Evolutionary conservation across 1,140 invertebrate genomes (phyloP).

Genomic region (Drosophila navojoa): DNA sequence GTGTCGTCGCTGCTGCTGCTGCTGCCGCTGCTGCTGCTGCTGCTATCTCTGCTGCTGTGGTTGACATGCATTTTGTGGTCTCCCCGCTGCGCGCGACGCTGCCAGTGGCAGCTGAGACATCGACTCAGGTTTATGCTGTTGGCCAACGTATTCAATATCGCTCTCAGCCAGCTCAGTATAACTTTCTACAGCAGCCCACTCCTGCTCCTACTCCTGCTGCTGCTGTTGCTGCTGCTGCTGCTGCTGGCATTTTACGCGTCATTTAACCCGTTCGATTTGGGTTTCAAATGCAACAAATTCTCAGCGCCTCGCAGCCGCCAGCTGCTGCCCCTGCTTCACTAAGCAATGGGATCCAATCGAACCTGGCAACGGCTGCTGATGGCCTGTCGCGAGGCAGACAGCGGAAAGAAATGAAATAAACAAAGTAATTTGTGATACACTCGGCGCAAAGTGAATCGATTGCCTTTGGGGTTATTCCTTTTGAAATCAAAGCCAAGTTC

Average conservation of each 20-base stretch:
- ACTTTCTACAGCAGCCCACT: constrained; percentile 3
- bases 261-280: constrained; percentile 70
- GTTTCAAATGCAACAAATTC: constrained; percentile 44
- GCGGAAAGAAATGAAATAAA: background rate
- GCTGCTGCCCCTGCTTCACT: background rate
- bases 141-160: constrained; percentile 35
- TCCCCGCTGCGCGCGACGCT: constrained; percentile 17
- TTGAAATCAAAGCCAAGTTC: background rate
- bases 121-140: constrained; percentile 41
- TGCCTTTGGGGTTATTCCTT: background rate
- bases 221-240: background rate
- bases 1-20: constrained; percentile 17
- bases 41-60: constrained; percentile 50
- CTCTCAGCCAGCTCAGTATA: background rate
- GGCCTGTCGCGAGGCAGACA: background rate
- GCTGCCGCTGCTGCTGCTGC: background rate
- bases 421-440: constrained; percentile 20
- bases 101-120: constrained; percentile 23
- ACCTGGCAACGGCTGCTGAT: constrained; percentile 61
- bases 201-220: background rate
- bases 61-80: constrained; percentile 73
- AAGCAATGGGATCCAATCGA: constrained; percentile 1
- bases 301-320: constrained; percentile 13
- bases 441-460: background rate
- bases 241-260: constrained; percentile 62